Base-by-base conservation (phyloP, 2,797 vertebrate genomes). In the Dromococcyx pavoninus region DNA sequence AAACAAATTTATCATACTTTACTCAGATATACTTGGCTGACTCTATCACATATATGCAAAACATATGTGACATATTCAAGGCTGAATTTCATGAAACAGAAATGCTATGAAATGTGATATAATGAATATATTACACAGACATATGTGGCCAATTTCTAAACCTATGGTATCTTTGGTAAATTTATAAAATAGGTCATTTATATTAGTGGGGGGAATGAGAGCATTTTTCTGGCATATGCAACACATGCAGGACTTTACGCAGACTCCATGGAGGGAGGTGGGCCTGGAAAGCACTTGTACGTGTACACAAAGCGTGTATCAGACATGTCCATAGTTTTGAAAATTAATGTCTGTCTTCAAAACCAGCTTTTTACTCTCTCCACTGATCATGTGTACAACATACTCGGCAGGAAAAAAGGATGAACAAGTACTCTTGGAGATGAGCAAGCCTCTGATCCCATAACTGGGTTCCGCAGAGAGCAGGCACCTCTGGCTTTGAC, bases 1-100 rank as follows among this genome's bases (percentile, higher is more conserved):
- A 92, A 94, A 86, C 70, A 82, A 89, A 97, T 97, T 94, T 96
- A 96, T 97, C 96, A 96, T 97, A 89, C 94, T 97, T 96, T 95
- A 91, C 88, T 93, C 3, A 6, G 58, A 91, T 94, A 87, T 51
- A 94, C 91, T 95, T 94, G 91, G 96, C 96, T 14, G 7, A 91
- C 82, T 92, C 67, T 91, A 86, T 75, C 94, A 94, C 71, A 91
- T 94, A 90, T 96, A 96, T 94, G 93, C 95, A 94, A 94, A 96
- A 96, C 97, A 96, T 92, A 96, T 96, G 97, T 96, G 95, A 96
- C 79, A 95, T 94, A 87, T 82, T 95, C 89, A 85, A 91, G 93
- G 70, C 94, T 94, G 93, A 95, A 95, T 95, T 97, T 96, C 95
- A 96, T 97, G 95, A 94, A 95, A 86, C 79, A 93, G 89, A 94